These are phyloP conservation scores for Chrysopilus asiliformis DNA, from an alignment of 2,888 invertebrate species.

Conservation along the genomic window DNA sequence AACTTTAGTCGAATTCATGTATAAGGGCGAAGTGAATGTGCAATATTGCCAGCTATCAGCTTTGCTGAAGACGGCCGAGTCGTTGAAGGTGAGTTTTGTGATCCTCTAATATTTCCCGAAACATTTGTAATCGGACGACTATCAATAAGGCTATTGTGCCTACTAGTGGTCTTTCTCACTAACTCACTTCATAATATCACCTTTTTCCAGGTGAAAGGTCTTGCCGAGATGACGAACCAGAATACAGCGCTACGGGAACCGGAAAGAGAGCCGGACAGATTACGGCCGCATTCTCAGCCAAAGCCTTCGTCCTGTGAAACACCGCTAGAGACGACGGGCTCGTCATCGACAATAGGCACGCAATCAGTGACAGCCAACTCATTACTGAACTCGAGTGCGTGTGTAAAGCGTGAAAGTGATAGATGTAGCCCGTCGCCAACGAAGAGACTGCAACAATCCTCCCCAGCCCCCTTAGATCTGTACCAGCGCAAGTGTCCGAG, in stretches of 20 bases:
- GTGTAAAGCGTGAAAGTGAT: constrained; percentile 27
- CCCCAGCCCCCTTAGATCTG: constrained; percentile 33
- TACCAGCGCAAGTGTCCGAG: constrained; percentile 32
- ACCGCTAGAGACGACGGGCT: constrained; percentile 20
- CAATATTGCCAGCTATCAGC: constrained; percentile 86
- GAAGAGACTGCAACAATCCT: constrained; percentile 19
- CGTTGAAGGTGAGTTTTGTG: constrained; percentile 65
- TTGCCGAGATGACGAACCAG: constrained; percentile 84
- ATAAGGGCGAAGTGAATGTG: constrained; percentile 91
- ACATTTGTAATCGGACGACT: constrained; percentile 10
- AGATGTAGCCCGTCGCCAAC: constrained; percentile 32
- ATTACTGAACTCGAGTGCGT: constrained; percentile 16
- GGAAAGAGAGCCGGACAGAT: constrained; percentile 39
- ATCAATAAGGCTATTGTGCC: neutral
- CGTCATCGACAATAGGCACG: constrained; percentile 20
- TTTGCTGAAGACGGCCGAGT: constrained; percentile 82
- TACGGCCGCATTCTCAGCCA: constrained; percentile 34
- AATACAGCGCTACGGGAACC: constrained; percentile 43
- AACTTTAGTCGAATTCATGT: constrained; percentile 92
- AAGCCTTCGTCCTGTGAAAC: constrained; percentile 25
- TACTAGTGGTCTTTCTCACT: no score
- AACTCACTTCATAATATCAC: no score
- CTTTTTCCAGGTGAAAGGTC: constrained; percentile 77
- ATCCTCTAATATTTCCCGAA: no score
- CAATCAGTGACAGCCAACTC: constrained; percentile 32